phyloP scores from a whole-genome alignment of 2,888 invertebrate species.

The Chironomus riparius region DNA sequence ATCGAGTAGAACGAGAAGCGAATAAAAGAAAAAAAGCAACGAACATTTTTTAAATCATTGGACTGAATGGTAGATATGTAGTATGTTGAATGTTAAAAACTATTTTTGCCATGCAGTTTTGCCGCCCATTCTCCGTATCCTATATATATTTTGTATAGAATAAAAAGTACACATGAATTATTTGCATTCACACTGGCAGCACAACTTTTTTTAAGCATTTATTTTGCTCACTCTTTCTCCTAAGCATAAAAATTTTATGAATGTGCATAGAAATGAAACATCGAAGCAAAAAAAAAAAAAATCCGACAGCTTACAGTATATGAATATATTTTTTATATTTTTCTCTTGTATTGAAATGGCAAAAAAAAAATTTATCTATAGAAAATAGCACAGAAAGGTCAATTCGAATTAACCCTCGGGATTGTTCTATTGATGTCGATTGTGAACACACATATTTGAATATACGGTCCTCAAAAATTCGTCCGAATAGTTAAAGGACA shows the following conservation, averaged over 20 bases:
- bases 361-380: not conserved
- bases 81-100: not conserved
- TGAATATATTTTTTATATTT: not conserved
- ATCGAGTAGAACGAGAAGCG: not conserved
- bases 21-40: not conserved
- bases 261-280: not conserved
- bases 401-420: not conserved
- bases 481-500: not conserved
- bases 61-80: not conserved
- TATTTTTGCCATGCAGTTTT: not conserved
- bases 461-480: not conserved
- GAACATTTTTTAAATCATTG: not conserved
- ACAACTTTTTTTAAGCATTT: not conserved
- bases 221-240: not conserved
- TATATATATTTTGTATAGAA: not conserved
- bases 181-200: conserved; percentile 7
- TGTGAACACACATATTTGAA: not conserved
- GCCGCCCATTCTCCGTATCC: not conserved
- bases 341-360: not conserved
- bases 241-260: not conserved
- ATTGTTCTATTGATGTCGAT: conserved; percentile 1
- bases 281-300: not conserved
- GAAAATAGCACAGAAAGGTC: not conserved
- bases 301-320: not conserved
- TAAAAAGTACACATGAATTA: not conserved